Percentiles rank a stretch among this genome's conserved stretches.
Evolutionary conservation across 2,888 invertebrate species (phyloP).

Genomic region (Rhingia campestris): DNA sequence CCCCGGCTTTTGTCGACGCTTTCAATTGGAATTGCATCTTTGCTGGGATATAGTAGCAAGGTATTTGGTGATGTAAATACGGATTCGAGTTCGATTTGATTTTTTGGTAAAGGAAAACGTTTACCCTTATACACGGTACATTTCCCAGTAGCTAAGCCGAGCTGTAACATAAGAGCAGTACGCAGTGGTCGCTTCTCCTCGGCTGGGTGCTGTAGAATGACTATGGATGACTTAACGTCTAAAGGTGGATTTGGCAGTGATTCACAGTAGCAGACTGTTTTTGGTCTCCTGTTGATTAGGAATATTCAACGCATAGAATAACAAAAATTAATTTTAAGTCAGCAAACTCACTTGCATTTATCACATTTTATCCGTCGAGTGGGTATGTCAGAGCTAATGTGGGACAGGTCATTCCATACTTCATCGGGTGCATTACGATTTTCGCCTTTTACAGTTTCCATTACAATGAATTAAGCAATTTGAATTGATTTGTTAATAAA

Average conservation of each 20-base stretch:
- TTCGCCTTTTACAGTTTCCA: slow-evolving; percentile 38
- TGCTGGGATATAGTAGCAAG: slow-evolving; percentile 91
- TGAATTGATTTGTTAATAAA: no score
- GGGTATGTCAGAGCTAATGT: slow-evolving; percentile 90
- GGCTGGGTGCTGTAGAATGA: slow-evolving; percentile 95
- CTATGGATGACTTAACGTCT: slow-evolving; percentile 87
- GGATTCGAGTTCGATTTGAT: slow-evolving; percentile 84
- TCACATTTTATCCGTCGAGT: slow-evolving; percentile 87
- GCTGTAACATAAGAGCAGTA: slow-evolving; percentile 94
- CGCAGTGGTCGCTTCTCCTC: slow-evolving; percentile 94
- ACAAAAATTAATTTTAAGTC: not conserved
- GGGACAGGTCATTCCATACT: slow-evolving; percentile 88
- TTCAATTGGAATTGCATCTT: slow-evolving; percentile 88
- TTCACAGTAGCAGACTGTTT: slow-evolving; percentile 94
- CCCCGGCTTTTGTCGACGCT: slow-evolving; percentile 82
- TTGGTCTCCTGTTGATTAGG: slow-evolving; percentile 87
- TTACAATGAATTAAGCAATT: not conserved
- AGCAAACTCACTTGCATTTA: slow-evolving; percentile 87
- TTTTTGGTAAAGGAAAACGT: slow-evolving; percentile 88
- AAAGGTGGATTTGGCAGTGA: slow-evolving; percentile 89
- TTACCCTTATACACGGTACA: slow-evolving; percentile 89
- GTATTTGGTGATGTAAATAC: slow-evolving; percentile 86
- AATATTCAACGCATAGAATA: not conserved
- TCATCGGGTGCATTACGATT: slow-evolving; percentile 77
- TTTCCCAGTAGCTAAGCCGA: slow-evolving; percentile 89